Percentiles rank a stretch among this genome's conserved stretches.
These are phyloP conservation scores for Leguminivora glycinivorella DNA, from an alignment of 1,140 invertebrate species.

Conservation along the genomic window DNA sequence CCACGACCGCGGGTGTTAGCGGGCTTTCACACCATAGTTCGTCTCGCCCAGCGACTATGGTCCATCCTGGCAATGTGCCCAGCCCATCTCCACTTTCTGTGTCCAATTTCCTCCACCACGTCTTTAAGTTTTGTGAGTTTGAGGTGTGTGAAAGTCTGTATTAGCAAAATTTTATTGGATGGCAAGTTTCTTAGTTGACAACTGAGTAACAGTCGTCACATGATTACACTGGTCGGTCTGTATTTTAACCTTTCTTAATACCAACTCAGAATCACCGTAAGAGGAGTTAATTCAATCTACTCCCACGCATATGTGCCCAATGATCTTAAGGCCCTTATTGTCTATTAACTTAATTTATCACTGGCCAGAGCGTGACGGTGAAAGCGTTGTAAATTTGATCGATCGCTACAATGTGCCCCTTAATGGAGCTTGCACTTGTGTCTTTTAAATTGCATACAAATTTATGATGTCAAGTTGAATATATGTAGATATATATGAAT, in stretches of 20 bases:
- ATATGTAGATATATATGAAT: background rate
- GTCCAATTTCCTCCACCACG: too few species aligned
- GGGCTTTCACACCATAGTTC: too few species aligned
- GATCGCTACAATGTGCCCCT: conserved; percentile 42
- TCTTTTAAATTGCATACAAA: background rate
- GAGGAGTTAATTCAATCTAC: conserved; percentile 54
- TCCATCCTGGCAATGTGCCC: too few species aligned
- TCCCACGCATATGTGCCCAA: conserved; percentile 35
- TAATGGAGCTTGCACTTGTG: background rate
- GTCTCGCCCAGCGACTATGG: too few species aligned
- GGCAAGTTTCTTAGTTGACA: too few species aligned
- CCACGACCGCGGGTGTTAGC: too few species aligned
- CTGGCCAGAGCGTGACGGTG: conserved; percentile 30
- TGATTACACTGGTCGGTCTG: background rate
- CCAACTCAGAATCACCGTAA: background rate
- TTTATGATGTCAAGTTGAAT: too few species aligned
- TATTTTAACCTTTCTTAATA: background rate
- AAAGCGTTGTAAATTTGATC: conserved; percentile 59
- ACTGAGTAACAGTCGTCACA: too few species aligned
- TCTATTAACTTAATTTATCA: conserved; percentile 70
- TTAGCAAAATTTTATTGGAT: too few species aligned
- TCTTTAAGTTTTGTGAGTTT: too few species aligned
- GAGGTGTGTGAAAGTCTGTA: too few species aligned
- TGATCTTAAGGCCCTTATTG: conserved; percentile 40
- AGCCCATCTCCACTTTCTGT: too few species aligned